A percentile compares a stretch with the other conserved stretches of the same genome.
These are phyloP conservation scores for Meloidogyne floridensis DNA, from an alignment of 1,140 invertebrate species.

Conservation along the genomic window DNA sequence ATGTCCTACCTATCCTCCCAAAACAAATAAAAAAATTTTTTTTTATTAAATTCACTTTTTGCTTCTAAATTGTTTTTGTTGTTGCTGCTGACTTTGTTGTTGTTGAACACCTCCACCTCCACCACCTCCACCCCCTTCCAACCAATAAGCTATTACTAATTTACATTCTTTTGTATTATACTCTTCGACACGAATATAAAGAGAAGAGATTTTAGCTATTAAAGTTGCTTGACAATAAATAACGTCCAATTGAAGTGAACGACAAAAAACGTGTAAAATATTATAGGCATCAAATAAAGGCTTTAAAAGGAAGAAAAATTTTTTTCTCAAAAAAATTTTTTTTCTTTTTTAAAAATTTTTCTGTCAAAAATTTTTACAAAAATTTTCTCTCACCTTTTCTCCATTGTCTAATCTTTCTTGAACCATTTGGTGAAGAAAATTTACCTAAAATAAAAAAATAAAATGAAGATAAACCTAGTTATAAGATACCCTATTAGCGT, in stretches of 20 bases:
- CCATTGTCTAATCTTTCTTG: conserved; percentile 74
- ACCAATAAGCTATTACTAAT: conserved; percentile 44
- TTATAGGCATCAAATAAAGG: conserved; percentile 40
- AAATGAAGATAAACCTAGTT: too few species aligned
- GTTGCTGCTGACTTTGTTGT: not conserved
- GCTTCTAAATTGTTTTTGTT: not conserved
- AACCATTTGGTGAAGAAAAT: conserved; percentile 86
- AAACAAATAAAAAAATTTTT: conserved; percentile 26
- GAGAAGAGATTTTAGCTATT: conserved; percentile 76
- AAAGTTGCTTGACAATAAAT: conserved; percentile 88
- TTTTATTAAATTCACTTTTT: not conserved
- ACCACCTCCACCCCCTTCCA: not conserved
- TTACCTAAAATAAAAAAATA: conserved; percentile 67
- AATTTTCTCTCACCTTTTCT: conserved; percentile 15
- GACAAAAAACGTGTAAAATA: conserved; percentile 80
- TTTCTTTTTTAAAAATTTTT: not conserved
- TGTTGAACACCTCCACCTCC: not conserved
- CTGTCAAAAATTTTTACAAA: not conserved
- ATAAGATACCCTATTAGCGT: too few species aligned
- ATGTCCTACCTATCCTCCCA: too few species aligned
- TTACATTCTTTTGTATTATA: conserved; percentile 31
- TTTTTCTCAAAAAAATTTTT: not conserved
- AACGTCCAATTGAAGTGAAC: conserved; percentile 89
- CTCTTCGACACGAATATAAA: conserved; percentile 81
- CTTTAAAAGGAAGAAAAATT: conserved; percentile 26